A percentile compares a stretch with the other conserved stretches of the same genome.
Conservation (phyloP, 2,888 invertebrate genomes). For the Coleophora flavipennella region DNA sequence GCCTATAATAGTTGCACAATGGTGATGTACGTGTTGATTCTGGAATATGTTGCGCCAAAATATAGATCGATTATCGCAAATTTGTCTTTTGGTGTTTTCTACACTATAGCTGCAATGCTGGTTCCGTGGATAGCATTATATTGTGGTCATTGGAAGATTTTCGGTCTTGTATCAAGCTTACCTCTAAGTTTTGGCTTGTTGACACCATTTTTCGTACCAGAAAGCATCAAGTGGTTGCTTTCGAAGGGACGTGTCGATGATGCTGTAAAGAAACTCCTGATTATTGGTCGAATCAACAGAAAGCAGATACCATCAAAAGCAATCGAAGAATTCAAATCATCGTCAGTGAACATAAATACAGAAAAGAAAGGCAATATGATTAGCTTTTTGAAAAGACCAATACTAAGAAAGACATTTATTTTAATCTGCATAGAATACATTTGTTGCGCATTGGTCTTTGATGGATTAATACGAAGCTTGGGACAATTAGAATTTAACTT, state of each 20-base stretch:
- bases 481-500: slow-evolving; percentile 37
- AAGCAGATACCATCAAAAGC: slow-evolving; percentile 32
- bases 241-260: slow-evolving; percentile 39
- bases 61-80: slow-evolving; percentile 40
- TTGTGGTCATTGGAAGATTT: slow-evolving; percentile 40
- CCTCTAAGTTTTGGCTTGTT: slow-evolving; percentile 32
- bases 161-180: slow-evolving; percentile 38
- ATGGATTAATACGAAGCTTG: slow-evolving; percentile 36
- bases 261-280: slow-evolving; percentile 31
- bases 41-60: slow-evolving; percentile 43
- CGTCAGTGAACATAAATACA: slow-evolving; percentile 17
- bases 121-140: slow-evolving; percentile 39
- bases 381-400: slow-evolving; percentile 34
- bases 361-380: slow-evolving; percentile 24
- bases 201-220: slow-evolving; percentile 34
- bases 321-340: slow-evolving; percentile 30
- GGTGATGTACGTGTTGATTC: slow-evolving; percentile 39
- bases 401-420: slow-evolving; percentile 31
- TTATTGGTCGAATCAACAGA: slow-evolving; percentile 37
- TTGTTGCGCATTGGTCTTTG: slow-evolving; percentile 36
- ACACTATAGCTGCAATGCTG: slow-evolving; percentile 26
- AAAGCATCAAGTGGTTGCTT: slow-evolving; percentile 43
- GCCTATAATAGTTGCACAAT: slow-evolving; percentile 42
- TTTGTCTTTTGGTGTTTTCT: slow-evolving; percentile 37
- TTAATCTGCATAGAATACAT: slow-evolving; percentile 32